Conservation (phyloP, 2,888 invertebrate genomes). For the Mellilla xanthometata region DNA sequence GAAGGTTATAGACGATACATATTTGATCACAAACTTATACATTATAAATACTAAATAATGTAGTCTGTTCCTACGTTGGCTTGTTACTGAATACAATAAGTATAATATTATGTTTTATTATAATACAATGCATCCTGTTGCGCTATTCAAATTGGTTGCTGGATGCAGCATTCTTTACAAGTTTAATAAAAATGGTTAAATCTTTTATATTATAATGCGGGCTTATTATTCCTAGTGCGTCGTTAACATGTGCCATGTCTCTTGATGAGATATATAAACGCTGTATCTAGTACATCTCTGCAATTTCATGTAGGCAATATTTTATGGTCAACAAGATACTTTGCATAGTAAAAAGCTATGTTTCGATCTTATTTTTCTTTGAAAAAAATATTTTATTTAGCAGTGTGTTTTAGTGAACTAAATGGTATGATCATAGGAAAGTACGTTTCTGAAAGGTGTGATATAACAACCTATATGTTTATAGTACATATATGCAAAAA, state of each 20-base stretch:
- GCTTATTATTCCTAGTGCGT: constrained; percentile 57
- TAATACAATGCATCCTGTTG: constrained; percentile 42
- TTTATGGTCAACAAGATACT: constrained; percentile 21
- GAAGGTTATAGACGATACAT: no score
- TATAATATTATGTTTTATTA: constrained; percentile 17
- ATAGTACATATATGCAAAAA: no score
- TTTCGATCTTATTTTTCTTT: no score
- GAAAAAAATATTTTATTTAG: no score
- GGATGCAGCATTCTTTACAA: constrained; percentile 37
- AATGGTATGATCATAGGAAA: no score
- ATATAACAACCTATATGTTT: no score
- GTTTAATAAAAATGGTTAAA: constrained; percentile 47
- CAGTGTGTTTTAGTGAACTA: no score
- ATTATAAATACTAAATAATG: background rate
- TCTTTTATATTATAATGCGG: constrained; percentile 50
- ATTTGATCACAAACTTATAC: no score
- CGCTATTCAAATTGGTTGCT: constrained; percentile 43
- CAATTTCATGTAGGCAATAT: constrained; percentile 26
- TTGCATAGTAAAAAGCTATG: background rate
- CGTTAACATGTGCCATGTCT: constrained; percentile 46
- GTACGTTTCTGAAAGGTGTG: no score
- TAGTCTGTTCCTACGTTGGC: background rate
- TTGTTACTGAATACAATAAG: constrained; percentile 4
- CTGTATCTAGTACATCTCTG: constrained; percentile 26
- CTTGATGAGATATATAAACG: constrained; percentile 41